Evolutionary conservation across 53 echinoderm and acorn worm species (phyloP).

Genomic region (Luidia sarsii): DNA sequence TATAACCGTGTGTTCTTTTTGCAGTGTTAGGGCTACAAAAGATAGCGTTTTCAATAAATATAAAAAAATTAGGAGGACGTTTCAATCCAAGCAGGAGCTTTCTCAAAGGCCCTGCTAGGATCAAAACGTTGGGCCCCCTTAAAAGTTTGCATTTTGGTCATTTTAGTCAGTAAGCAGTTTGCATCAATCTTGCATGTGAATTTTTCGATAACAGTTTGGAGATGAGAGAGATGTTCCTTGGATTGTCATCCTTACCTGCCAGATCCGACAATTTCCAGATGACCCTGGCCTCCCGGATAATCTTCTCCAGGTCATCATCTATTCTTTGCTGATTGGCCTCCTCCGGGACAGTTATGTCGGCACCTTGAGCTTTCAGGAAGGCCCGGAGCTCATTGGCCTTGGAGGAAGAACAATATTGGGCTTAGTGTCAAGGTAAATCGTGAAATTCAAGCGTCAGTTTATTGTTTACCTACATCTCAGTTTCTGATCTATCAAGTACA

Average conservation of each 20-base stretch:
- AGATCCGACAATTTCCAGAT: slow-evolving; percentile 81
- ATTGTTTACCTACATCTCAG: neutral
- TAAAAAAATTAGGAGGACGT: no score
- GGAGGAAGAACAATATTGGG: neutral
- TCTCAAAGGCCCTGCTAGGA: no score
- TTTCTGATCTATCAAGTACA: neutral
- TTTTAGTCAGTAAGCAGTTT: no score
- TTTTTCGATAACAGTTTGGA: neutral
- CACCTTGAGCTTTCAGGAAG: slow-evolving; percentile 80
- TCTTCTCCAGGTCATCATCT: slow-evolving; percentile 63
- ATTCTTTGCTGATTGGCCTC: slow-evolving; percentile 64
- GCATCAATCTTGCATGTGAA: neutral
- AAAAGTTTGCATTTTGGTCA: neutral
- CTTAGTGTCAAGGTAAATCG: neutral
- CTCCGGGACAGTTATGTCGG: slow-evolving; percentile 77
- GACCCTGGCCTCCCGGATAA: slow-evolving; percentile 72
- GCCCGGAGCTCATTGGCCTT: slow-evolving; percentile 78
- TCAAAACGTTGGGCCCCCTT: no score
- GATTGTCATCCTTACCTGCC: slow-evolving; percentile 64
- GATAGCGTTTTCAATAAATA: no score
- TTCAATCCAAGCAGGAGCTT: no score
- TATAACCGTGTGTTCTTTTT: no score
- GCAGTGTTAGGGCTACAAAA: no score
- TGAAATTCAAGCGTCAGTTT: neutral
- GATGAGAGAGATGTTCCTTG: neutral